phyloP scores from a whole-genome alignment of 2,113 vertebrate species.

The Pogonocichla stellata region DNA sequence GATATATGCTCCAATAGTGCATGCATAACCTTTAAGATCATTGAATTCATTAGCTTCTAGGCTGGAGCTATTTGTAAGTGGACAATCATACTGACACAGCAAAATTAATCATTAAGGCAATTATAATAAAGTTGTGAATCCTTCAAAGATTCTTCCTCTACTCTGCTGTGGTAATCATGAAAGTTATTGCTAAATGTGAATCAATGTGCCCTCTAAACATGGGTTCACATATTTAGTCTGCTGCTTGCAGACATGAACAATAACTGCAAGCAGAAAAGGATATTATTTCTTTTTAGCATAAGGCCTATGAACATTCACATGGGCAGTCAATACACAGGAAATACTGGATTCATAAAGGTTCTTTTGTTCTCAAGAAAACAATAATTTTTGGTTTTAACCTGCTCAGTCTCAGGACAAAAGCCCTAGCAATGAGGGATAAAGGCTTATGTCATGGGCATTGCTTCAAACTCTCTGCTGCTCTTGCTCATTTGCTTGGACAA shows the following conservation, averaged over 20 bases:
- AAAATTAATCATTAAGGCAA: background rate
- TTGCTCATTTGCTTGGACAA: background rate
- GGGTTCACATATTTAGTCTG: background rate
- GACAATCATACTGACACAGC: background rate
- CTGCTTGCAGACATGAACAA: background rate
- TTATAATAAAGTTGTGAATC: background rate
- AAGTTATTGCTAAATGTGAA: background rate
- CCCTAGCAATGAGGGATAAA: background rate
- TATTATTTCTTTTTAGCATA: background rate
- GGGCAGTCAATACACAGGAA: background rate
- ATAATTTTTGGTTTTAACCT: background rate
- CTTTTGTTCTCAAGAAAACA: background rate
- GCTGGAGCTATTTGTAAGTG: background rate
- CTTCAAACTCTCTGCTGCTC: background rate
- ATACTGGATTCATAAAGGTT: background rate
- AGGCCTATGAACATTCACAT: background rate
- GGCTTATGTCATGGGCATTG: background rate
- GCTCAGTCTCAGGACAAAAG: background rate
- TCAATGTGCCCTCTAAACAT: background rate
- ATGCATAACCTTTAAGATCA: background rate
- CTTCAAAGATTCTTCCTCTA: background rate
- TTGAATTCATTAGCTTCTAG: background rate
- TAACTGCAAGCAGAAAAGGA: background rate
- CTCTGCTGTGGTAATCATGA: background rate
- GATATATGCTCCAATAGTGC: background rate